Conservation (phyloP, 35 echinoderm and acorn worm species). For the Lytechinus variegatus region DNA sequence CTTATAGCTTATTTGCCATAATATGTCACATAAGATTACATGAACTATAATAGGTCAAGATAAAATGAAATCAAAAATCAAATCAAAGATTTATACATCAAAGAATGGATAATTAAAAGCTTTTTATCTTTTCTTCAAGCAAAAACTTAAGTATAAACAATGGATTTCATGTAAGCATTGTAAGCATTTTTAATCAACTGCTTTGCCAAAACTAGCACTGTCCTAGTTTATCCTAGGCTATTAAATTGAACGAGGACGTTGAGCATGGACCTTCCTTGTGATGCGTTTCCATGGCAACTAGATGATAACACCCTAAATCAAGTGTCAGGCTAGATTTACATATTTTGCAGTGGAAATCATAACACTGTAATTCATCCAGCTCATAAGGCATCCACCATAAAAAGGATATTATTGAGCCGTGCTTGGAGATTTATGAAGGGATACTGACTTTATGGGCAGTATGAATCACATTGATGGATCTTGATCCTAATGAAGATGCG, state of each 20-base stretch:
- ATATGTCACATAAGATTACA: no score
- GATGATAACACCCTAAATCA: constrained; percentile 13
- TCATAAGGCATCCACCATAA: background rate
- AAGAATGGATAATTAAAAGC: no score
- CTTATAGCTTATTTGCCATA: no score
- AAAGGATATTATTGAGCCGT: background rate
- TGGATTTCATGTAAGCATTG: background rate
- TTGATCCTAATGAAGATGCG: background rate
- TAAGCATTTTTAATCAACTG: background rate
- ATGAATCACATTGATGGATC: background rate
- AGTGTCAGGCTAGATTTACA: background rate
- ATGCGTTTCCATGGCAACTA: background rate
- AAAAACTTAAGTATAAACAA: background rate
- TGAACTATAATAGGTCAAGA: no score
- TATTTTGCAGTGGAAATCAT: background rate
- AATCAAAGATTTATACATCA: no score
- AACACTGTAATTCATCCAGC: background rate
- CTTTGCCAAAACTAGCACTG: background rate
- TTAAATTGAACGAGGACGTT: no score
- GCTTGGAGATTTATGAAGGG: background rate
- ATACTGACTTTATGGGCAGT: background rate
- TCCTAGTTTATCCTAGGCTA: background rate
- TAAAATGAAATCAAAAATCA: no score
- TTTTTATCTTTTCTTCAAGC: no score
- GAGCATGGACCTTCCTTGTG: background rate